Evolutionary conservation across 2,888 invertebrate species (phyloP).

Genomic region (Lampropteryx suffumata): DNA sequence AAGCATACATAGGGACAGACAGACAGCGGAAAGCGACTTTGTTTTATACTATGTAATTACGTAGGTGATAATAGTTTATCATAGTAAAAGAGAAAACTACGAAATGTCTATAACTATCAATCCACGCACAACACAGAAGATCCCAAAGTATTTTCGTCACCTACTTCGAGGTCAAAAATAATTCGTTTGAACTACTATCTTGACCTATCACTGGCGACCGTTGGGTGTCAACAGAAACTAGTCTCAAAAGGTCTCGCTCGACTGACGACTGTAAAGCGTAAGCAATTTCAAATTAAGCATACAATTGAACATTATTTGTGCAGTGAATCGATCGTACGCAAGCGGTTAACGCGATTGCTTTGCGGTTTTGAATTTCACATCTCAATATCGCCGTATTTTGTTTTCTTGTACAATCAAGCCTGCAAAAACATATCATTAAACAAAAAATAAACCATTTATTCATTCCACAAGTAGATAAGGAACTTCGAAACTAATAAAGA

Average conservation of each 20-base stretch:
- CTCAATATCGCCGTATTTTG: background rate
- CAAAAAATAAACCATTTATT: too few species aligned
- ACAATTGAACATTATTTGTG: conserved; percentile 23
- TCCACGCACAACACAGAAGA: too few species aligned
- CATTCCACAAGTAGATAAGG: too few species aligned
- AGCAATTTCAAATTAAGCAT: conserved; percentile 20
- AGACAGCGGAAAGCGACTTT: too few species aligned
- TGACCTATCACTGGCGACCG: conserved; percentile 24
- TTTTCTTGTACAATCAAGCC: too few species aligned
- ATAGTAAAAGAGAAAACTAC: too few species aligned
- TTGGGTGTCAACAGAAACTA: conserved; percentile 22
- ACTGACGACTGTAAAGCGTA: conserved; percentile 3
- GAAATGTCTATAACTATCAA: too few species aligned
- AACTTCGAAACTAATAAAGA: too few species aligned
- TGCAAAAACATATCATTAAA: too few species aligned
- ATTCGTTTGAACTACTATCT: conserved; percentile 5
- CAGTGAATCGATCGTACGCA: conserved; percentile 14
- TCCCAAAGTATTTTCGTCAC: background rate
- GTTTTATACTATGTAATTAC: too few species aligned
- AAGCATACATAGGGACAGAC: too few species aligned
- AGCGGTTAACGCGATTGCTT: background rate
- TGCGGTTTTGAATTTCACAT: conserved; percentile 4
- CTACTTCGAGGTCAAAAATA: background rate
- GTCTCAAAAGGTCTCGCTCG: conserved; percentile 9
- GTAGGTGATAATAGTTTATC: too few species aligned